phyloP scores from a whole-genome alignment of 2,113 vertebrate species.

The Todiramphus chloris region DNA sequence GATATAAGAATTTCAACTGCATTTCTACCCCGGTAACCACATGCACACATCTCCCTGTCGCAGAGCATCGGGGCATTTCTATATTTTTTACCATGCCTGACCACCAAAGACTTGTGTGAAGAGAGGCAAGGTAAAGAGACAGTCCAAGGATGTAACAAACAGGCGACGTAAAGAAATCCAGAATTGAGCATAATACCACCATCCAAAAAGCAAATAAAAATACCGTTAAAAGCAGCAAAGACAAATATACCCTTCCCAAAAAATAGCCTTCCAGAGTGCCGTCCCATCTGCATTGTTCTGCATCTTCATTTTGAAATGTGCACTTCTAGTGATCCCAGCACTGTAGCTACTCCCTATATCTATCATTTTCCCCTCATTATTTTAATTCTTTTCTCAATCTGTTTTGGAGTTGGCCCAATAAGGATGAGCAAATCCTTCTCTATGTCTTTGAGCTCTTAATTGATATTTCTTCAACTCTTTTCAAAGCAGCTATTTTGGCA shows the following conservation, averaged over 20 bases:
- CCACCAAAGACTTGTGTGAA: background rate
- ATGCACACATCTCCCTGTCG: background rate
- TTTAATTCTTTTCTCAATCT: constrained; percentile 82
- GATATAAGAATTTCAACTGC: background rate
- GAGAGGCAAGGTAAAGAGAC: background rate
- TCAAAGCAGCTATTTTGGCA: constrained; percentile 88
- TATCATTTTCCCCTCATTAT: constrained; percentile 82
- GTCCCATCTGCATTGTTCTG: constrained; percentile 67
- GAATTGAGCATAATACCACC: background rate
- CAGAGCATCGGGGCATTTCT: background rate
- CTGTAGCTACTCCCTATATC: constrained; percentile 74
- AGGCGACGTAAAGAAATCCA: background rate
- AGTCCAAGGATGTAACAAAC: background rate
- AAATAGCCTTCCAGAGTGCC: constrained; percentile 54
- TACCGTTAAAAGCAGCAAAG: background rate
- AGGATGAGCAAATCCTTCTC: constrained; percentile 85
- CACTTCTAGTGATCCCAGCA: constrained; percentile 73
- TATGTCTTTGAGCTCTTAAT: constrained; percentile 86
- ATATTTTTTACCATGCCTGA: background rate
- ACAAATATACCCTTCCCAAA: constrained; percentile 36
- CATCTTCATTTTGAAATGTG: constrained; percentile 69
- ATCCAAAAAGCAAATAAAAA: constrained; percentile 2
- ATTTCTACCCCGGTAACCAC: background rate
- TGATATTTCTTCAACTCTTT: constrained; percentile 88
- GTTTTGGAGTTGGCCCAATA: constrained; percentile 86